Conservation (phyloP, 2,113 vertebrate genomes). For the Ciconia boyciana region DNA sequence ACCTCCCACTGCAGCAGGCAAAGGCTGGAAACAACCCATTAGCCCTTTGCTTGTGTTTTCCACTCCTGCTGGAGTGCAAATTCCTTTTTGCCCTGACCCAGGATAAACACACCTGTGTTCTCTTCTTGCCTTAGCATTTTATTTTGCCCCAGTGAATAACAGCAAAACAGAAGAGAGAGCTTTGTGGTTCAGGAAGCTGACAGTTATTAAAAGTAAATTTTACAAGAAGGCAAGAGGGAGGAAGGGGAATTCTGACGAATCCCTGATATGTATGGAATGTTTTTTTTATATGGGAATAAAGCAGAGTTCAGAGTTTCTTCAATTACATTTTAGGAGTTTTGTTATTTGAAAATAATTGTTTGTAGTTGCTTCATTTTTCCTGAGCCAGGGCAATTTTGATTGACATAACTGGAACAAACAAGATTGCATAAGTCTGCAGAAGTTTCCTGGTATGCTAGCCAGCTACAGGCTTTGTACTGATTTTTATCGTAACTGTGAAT, state of each 20-base stretch:
- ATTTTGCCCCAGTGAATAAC: background rate
- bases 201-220: constrained; percentile 61
- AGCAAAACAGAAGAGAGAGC: constrained; percentile 20
- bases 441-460: constrained; percentile 8
- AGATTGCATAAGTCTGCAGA: constrained; percentile 25
- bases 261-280: constrained; percentile 60
- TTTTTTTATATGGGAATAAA: constrained; percentile 30
- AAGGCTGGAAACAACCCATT: background rate
- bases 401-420: background rate
- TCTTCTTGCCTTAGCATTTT: background rate
- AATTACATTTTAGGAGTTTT: constrained; percentile 2
- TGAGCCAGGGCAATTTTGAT: background rate
- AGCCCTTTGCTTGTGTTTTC: background rate
- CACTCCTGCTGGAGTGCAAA: background rate
- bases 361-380: background rate
- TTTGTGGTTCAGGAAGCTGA: constrained; percentile 45
- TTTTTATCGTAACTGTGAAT: constrained; percentile 8
- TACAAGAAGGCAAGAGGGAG: background rate
- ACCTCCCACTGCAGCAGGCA: background rate
- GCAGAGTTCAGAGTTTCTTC: constrained; percentile 19
- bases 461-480: constrained; percentile 12
- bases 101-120: constrained; percentile 28
- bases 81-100: constrained; percentile 10
- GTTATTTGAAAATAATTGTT: constrained; percentile 34
- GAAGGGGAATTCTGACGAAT: constrained; percentile 45